A percentile compares a stretch with the other conserved stretches of the same genome.
phyloP scores from a whole-genome alignment of 2,797 vertebrate genomes.

The Thamnophis elegans region DNA sequence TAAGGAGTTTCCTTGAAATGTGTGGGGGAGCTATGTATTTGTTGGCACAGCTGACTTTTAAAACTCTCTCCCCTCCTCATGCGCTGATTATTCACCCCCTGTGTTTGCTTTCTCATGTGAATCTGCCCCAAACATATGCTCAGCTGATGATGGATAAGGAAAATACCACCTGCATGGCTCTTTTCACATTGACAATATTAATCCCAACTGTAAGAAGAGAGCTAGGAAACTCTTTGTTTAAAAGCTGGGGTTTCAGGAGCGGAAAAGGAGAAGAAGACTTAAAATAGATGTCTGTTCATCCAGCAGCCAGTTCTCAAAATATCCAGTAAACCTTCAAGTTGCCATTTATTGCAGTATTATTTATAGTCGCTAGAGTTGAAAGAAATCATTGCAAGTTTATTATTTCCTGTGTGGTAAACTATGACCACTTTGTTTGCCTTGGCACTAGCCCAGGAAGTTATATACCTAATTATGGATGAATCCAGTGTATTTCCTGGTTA shows the following conservation, averaged over 20 bases:
- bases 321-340: not conserved
- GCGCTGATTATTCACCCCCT: not conserved
- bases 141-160: not conserved
- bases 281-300: not conserved
- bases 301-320: not conserved
- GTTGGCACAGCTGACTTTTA: not conserved
- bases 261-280: not conserved
- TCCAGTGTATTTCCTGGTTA: constrained; percentile 27
- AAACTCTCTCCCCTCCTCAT: not conserved
- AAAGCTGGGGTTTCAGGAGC: not conserved
- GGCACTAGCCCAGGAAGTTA: constrained; percentile 45
- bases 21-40: not conserved
- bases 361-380: constrained; percentile 19
- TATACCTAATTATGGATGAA: constrained; percentile 26
- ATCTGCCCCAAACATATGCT: not conserved
- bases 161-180: not conserved
- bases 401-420: constrained; percentile 46
- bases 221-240: not conserved
- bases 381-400: not conserved
- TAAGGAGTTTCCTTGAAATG: not conserved
- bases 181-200: not conserved
- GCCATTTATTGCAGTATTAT: not conserved
- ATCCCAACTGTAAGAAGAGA: not conserved
- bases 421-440: constrained; percentile 35
- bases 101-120: not conserved